These are phyloP conservation scores for Hipposideros armiger DNA, from an alignment of 2,113 vertebrate genomes.

Conservation along the genomic window DNA sequence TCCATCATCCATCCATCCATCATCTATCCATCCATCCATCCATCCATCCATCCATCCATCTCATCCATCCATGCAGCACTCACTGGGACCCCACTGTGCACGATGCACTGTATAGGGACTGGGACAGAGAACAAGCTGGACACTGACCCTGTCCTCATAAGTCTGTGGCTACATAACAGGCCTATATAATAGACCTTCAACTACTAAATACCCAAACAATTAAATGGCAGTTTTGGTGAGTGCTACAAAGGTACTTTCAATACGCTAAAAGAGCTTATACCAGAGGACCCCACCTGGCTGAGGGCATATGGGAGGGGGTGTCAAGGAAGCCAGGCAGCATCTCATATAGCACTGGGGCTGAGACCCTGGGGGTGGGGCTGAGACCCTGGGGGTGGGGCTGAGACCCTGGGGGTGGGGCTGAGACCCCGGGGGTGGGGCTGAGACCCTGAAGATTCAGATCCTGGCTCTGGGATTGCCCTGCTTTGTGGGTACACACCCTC, in stretches of 20 bases:
- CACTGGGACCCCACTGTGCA: neutral
- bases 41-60: too few relatives aligned
- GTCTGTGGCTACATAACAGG: too few relatives aligned
- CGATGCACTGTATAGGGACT: too few relatives aligned
- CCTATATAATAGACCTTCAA: neutral
- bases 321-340: neutral
- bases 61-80: neutral
- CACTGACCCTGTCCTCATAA: neutral
- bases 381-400: too few relatives aligned
- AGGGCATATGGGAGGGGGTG: rapidly evolving
- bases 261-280: neutral
- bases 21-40: too few relatives aligned
- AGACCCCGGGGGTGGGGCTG: too few relatives aligned
- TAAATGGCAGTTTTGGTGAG: neutral
- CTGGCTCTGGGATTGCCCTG: neutral
- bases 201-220: neutral
- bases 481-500: neutral
- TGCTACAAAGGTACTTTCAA: neutral
- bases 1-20: too few relatives aligned
- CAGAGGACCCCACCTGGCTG: neutral
- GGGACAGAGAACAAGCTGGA: neutral
- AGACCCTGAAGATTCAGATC: too few relatives aligned
- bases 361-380: neutral
- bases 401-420: too few relatives aligned
- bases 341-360: neutral